Evolutionary conservation across 2,113 vertebrate genomes (phyloP).

Genomic region (Muscicapa adusta): DNA sequence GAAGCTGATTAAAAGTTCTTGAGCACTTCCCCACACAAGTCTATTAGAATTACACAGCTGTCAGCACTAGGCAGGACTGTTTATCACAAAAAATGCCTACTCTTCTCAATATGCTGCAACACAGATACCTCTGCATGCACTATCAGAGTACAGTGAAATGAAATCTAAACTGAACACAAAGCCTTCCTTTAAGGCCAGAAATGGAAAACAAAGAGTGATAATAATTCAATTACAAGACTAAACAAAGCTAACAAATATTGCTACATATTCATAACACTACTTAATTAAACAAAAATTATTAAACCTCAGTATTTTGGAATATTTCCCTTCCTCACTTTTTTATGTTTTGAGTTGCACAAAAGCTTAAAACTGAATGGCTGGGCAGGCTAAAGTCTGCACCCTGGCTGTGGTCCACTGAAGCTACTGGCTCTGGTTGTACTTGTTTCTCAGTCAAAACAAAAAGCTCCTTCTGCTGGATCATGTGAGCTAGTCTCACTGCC

Average conservation of each 20-base stretch:
- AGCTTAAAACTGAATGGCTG: background rate
- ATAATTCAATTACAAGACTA: background rate
- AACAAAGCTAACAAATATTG: background rate
- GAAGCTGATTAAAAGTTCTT: background rate
- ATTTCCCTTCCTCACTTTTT: background rate
- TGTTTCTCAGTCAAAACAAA: background rate
- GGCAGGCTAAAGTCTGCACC: background rate
- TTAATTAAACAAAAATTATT: background rate
- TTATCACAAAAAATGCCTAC: background rate
- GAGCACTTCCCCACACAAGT: background rate
- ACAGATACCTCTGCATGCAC: background rate
- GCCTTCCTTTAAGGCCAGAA: background rate
- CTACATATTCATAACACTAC: background rate
- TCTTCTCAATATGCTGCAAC: background rate
- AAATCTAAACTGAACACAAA: background rate
- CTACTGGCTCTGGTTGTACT: background rate
- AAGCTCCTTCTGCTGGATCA: background rate
- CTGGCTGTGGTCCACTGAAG: background rate
- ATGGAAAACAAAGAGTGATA: background rate
- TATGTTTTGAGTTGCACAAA: background rate
- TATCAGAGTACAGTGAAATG: background rate
- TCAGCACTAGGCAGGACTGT: background rate
- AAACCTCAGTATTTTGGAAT: background rate
- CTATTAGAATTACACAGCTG: background rate
- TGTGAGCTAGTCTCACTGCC: background rate